Evolutionary conservation across 2,888 invertebrate genomes (phyloP).

Genomic region (Notodonta ziczac): DNA sequence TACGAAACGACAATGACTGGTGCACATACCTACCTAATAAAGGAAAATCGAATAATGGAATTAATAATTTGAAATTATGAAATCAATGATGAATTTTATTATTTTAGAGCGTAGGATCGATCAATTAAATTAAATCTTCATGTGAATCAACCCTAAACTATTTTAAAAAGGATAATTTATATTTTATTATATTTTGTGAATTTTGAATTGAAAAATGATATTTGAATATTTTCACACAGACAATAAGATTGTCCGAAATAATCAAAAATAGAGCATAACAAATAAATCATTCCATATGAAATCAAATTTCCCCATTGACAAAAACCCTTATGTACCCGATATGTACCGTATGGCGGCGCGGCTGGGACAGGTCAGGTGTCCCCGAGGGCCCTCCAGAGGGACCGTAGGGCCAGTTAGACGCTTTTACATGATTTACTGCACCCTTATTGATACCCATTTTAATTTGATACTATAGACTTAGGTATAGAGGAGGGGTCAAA

Average conservation of each 20-base stretch:
- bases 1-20: too few relatives aligned
- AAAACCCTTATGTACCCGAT: constrained; percentile 1
- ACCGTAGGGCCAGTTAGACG: constrained; percentile 65
- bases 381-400: constrained; percentile 71
- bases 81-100: too few relatives aligned
- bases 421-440: constrained; percentile 70
- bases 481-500: background rate
- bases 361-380: constrained; percentile 68
- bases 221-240: background rate
- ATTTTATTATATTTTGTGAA: too few relatives aligned
- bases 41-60: too few relatives aligned
- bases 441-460: constrained; percentile 77
- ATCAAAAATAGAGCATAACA: background rate
- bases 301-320: constrained; percentile 1
- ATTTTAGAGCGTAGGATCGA: too few relatives aligned
- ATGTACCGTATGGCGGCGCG: constrained; percentile 37
- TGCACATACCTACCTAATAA: too few relatives aligned
- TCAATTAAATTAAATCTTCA: too few relatives aligned
- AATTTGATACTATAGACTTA: constrained; percentile 54
- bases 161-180: too few relatives aligned
- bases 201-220: too few relatives aligned
- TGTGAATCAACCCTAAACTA: too few relatives aligned
- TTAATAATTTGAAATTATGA: too few relatives aligned
- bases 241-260: background rate
- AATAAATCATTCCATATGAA: background rate